These are phyloP conservation scores for Tetramorium bicarinatum DNA, from an alignment of 2,888 invertebrate genomes.

Conservation along the genomic window DNA sequence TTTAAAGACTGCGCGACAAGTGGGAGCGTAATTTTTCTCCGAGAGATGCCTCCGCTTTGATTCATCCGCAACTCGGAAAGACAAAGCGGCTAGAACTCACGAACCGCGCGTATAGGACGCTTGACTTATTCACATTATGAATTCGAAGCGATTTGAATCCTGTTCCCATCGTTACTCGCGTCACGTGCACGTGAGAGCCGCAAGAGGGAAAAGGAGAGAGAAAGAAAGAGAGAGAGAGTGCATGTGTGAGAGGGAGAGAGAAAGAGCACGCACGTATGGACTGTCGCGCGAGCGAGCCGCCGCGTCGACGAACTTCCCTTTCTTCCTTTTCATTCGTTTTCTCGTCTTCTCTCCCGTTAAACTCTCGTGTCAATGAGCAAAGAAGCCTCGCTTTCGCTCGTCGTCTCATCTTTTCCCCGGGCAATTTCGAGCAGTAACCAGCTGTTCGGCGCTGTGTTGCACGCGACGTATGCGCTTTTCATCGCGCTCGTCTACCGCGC, in stretches of 20 bases:
- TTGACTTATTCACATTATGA: slow-evolving; percentile 34
- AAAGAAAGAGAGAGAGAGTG: slow-evolving; percentile 1
- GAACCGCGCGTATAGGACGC: background rate
- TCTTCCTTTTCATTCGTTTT: slow-evolving; percentile 48
- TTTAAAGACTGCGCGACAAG: no score
- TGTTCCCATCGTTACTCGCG: slow-evolving; percentile 41
- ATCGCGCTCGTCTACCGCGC: background rate
- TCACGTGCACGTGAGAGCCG: slow-evolving; percentile 32
- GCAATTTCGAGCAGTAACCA: slow-evolving; percentile 39
- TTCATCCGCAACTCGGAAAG: slow-evolving; percentile 14
- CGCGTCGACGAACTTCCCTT: slow-evolving; percentile 26
- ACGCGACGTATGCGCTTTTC: slow-evolving; percentile 29
- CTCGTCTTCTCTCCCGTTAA: slow-evolving; percentile 50
- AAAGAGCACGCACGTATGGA: no score
- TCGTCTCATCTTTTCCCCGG: slow-evolving; percentile 45
- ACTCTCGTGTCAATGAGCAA: slow-evolving; percentile 56
- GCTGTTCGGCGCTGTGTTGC: slow-evolving; percentile 29
- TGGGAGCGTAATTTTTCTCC: background rate
- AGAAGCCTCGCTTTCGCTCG: slow-evolving; percentile 47
- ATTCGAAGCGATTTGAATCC: slow-evolving; percentile 46
- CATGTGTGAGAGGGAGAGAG: background rate
- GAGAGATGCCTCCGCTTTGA: background rate
- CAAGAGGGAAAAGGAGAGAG: background rate
- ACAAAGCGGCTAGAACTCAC: background rate
- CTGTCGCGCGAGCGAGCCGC: background rate